Percentiles rank a stretch among this genome's conserved stretches.
Conservation (phyloP, 1,140 invertebrate genomes). For the Leptinotarsa defecta region DNA sequence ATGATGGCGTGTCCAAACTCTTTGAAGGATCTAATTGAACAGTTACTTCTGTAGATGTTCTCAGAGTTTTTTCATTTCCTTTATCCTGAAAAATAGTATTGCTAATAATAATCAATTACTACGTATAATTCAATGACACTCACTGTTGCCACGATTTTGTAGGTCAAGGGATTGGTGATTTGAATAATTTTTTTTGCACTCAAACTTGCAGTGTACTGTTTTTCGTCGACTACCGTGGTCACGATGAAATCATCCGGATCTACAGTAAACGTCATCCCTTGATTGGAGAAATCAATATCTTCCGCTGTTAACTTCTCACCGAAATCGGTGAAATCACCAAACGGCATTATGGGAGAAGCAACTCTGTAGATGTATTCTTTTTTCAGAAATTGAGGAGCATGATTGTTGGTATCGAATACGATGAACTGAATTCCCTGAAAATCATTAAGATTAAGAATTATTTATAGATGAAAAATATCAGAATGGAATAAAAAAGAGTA, state of each 20-base stretch:
- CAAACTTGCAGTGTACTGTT: slow-evolving; percentile 31
- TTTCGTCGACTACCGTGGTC: slow-evolving; percentile 2
- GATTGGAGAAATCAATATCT: slow-evolving; percentile 46
- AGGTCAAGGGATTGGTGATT: slow-evolving; percentile 19
- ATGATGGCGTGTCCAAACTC: slow-evolving; percentile 35
- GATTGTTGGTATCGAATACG: slow-evolving; percentile 32
- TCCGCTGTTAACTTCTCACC: slow-evolving; percentile 33
- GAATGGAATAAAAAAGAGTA: neutral
- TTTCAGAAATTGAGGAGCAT: slow-evolving; percentile 25
- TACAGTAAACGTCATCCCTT: slow-evolving; percentile 36
- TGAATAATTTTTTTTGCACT: slow-evolving; percentile 27
- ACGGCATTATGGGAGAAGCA: slow-evolving; percentile 42
- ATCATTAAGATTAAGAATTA: neutral
- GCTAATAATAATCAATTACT: neutral
- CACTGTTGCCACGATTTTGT: slow-evolving; percentile 36
- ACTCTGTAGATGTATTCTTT: slow-evolving; percentile 34
- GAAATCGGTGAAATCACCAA: slow-evolving; percentile 34
- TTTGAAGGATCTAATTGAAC: slow-evolving; percentile 27
- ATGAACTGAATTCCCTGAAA: slow-evolving; percentile 1
- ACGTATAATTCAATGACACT: neutral
- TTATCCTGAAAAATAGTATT: slow-evolving; percentile 13
- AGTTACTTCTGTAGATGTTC: slow-evolving; percentile 13
- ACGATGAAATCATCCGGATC: slow-evolving; percentile 32
- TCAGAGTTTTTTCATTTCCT: slow-evolving; percentile 8
- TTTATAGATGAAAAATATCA: neutral